These are phyloP conservation scores for Okamejei kenojei DNA, from an alignment of 2,797 vertebrate species.

Conservation along the genomic window DNA sequence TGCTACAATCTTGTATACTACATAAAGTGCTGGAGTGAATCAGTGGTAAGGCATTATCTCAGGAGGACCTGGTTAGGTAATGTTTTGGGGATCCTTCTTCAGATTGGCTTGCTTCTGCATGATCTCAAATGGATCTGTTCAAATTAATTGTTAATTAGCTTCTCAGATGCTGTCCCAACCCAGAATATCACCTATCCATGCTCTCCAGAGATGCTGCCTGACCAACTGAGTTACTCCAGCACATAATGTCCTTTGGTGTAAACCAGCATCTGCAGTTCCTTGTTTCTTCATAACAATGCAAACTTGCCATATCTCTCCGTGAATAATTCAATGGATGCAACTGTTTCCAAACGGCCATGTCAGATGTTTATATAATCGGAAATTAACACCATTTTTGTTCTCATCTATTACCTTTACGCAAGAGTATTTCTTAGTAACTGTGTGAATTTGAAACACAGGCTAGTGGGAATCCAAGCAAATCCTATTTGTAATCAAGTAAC, in stretches of 20 bases:
- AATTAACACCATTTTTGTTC: not conserved
- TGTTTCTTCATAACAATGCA: not conserved
- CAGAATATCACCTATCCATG: no score
- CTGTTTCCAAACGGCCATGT: not conserved
- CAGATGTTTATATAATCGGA: not conserved
- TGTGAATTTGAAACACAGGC: not conserved
- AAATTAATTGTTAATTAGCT: not conserved
- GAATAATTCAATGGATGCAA: not conserved
- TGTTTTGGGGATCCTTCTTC: no score
- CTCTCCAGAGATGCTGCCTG: no score
- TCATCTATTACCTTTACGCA: not conserved
- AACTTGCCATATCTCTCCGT: not conserved
- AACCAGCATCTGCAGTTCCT: no score
- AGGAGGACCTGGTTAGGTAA: no score
- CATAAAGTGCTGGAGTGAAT: no score
- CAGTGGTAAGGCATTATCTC: no score
- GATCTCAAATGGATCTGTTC: not conserved
- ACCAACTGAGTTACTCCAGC: no score
- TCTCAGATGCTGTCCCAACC: not conserved
- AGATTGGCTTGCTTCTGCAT: no score
- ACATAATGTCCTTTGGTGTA: no score
- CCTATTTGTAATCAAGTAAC: conserved; percentile 17
- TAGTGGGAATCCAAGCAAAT: not conserved
- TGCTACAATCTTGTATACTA: no score
- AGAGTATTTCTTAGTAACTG: not conserved